Conservation (phyloP, 2,113 vertebrate species). For the Sander lucioperca region DNA sequence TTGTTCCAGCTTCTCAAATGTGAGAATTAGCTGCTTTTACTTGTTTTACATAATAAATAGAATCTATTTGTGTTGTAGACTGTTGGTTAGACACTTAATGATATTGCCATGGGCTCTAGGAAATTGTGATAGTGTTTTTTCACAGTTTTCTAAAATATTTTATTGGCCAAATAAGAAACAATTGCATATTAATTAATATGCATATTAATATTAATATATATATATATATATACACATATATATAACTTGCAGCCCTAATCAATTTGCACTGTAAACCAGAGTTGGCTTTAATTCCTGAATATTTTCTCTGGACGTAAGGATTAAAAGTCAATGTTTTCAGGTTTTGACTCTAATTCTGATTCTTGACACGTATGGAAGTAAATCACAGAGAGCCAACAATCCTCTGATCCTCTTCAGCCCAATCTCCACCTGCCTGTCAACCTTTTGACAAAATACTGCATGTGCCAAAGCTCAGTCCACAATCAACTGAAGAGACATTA, state of each 20-base stretch:
- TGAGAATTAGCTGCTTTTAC: neutral
- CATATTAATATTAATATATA: no score
- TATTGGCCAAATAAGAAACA: neutral
- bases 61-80: neutral
- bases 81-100: neutral
- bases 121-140: neutral
- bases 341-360: neutral
- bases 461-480: neutral
- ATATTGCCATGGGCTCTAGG: neutral
- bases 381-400: neutral
- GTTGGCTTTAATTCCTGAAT: slow-evolving; percentile 1
- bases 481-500: slow-evolving; percentile 46
- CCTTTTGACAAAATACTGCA: slow-evolving; percentile 15
- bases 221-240: no score
- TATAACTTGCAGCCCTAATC: neutral
- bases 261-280: neutral
- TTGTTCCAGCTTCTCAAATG: neutral
- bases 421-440: neutral
- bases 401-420: neutral
- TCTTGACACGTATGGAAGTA: neutral
- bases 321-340: slow-evolving; percentile 12
- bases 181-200: neutral
- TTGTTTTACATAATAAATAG: neutral
- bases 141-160: no score
- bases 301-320: neutral